phyloP scores from a whole-genome alignment of 92 coral and sea anemone species.

The Desmophyllum pertusum region DNA sequence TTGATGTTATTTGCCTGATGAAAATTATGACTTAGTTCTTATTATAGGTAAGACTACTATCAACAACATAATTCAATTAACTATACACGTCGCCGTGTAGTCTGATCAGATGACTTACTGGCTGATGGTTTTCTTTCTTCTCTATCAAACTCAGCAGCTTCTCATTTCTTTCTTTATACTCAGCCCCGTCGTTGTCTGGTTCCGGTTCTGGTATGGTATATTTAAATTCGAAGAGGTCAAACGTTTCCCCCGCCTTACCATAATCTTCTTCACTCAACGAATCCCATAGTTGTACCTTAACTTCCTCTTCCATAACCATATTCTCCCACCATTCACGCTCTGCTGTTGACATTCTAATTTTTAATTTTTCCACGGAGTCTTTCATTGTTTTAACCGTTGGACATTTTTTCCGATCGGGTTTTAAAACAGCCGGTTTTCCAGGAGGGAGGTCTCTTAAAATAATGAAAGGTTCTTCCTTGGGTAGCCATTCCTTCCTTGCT shows the following conservation, averaged over 20 bases:
- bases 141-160: conserved; percentile 1
- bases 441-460: conserved; percentile 10
- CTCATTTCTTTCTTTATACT: neutral
- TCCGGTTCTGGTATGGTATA: conserved; percentile 21
- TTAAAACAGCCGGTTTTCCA: conserved; percentile 44
- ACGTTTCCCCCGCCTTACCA: conserved; percentile 19
- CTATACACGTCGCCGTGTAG: neutral
- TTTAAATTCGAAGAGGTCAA: conserved; percentile 32
- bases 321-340: conserved; percentile 32
- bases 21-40: no score
- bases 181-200: neutral
- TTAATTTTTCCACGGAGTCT: conserved; percentile 26
- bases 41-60: no score
- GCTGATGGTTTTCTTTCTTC: conserved; percentile 13
- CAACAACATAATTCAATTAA: no score
- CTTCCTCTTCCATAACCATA: conserved; percentile 12
- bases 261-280: conserved; percentile 24
- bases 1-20: no score
- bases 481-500: conserved; percentile 43
- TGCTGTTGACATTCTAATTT: conserved; percentile 30
- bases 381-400: conserved; percentile 33
- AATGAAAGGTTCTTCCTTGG: conserved; percentile 35
- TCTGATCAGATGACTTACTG: neutral
- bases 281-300: conserved; percentile 11
- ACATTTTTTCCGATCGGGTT: conserved; percentile 54